Base-by-base conservation (phyloP, 1,140 invertebrate genomes). In the Brachionus asplanchnoidis region DNA sequence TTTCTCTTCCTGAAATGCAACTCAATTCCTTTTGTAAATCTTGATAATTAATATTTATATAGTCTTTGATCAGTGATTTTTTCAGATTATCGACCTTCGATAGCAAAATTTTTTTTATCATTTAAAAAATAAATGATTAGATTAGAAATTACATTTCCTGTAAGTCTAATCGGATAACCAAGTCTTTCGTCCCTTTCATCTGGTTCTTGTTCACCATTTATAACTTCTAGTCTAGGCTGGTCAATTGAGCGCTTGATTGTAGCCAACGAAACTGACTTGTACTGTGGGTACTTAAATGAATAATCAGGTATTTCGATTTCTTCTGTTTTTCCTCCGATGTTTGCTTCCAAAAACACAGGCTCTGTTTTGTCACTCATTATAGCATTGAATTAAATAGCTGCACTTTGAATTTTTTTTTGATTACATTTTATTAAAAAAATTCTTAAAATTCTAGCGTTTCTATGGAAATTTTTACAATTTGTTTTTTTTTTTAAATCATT, bases 1-100 rank as follows among this genome's bases (percentile, higher is more conserved):
- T 77, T n/a, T 77, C 73, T 77, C 73, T 77, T n/a, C 73, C 73
- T n/a, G 73, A 50, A 50, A 46, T 77, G n/a, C 73, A 77, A 14
- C 44, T 50, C 7, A 26, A 14, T 50, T 46, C 44, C 50, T 53
- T 77, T 53, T 77, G 23, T 9, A 20, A 26, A 44, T 26, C 12
- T n/a, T 50, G 20, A 46, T 26, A 20, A 12, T 9, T 12, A 28
- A 20, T 20, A 5, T n/a, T 73, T 42, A 42, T 73, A 40, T 73
- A 11, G n/a, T 73, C 68, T 17, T 73, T 73, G 14, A 23, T 20
- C n/a, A 73, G n/a, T 42, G 68, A 12, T 42, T 73, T 42, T 73
- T 42, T 73, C 7, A 73, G 14, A 42, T 73, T 44, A 23, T 73
- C 68, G 17, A 73, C 68, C 32, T 60, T 60, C 1, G 17, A 56